Evolutionary conservation across 2,797 vertebrate genomes (phyloP), one percentile per base, ranked within the genome.

Genomic region (Poecilia gillii): DNA sequence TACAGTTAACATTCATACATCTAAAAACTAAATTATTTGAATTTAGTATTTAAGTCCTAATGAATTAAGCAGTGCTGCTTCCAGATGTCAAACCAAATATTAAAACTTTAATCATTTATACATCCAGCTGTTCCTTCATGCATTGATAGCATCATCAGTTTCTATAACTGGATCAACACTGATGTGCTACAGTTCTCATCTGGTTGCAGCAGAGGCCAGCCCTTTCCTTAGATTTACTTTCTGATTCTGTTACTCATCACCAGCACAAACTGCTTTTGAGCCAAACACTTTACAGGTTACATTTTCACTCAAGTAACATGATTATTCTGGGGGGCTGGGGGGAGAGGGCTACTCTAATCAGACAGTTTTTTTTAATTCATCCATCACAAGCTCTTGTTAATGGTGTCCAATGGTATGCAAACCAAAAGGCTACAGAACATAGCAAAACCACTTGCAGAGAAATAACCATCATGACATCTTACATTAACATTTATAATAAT

Each of bases 321-420:
- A 25, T n/a, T 25, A 11, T 28, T 53, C 23, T 23, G 51, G 49
- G 49, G 76, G 83, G 84, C 2, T 33, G 87, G 90, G 93, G 78
- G 89, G 89, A 88, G 83, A 86, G 87, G 84, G 95, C 91, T 90
- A 76, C 89, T 84, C 90, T 87, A 91, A 94, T 91, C 94, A 93
- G 94, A 94, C 92, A 91, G 90, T 84, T 53, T 23, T 51, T 84
- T 83, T 87, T 88, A 87, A 80, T 86, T 86, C 76, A 82, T 81
- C 49, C 79, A 83, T 59, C 76, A 87, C 46, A 81, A 82, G 88
- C 84, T 91, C 80, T 95, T 93, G 91, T 83, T 93, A 94, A 94
- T 93, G 91, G 85, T 92, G 91, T 82, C 88, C 88, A 84, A 82
- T 92, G 91, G 92, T 91, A 93, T 91, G 91, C 91, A 95, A 94